Evolutionary conservation across 2,113 vertebrate genomes (phyloP).

Genomic region (Lagopus leucura): DNA sequence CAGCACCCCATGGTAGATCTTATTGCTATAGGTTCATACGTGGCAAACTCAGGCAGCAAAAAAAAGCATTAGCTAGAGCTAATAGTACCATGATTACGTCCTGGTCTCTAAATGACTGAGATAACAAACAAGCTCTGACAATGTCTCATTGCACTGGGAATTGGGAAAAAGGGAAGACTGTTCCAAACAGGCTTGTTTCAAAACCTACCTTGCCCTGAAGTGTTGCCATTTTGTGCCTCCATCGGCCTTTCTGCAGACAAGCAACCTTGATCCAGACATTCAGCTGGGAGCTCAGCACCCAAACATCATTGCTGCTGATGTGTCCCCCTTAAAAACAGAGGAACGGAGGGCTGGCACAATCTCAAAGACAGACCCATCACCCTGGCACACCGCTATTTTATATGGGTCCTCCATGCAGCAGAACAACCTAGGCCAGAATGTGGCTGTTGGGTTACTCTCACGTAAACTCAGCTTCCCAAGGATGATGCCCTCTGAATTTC

Average conservation of each 20-base stretch:
- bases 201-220: conserved; percentile 81
- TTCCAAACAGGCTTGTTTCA: background rate
- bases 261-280: conserved; percentile 82
- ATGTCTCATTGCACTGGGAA: background rate
- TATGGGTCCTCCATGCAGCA: background rate
- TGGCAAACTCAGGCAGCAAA: background rate
- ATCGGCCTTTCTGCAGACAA: conserved; percentile 77
- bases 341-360: background rate
- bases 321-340: conserved; percentile 79
- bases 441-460: fast-evolving
- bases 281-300: conserved; percentile 80
- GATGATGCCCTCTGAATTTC: background rate
- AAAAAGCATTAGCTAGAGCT: background rate
- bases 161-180: background rate
- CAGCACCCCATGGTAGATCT: background rate
- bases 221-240: conserved; percentile 82
- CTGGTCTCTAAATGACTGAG: background rate
- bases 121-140: background rate
- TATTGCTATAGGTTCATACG: background rate
- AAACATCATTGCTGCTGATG: conserved; percentile 80
- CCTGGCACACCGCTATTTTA: fast-evolving
- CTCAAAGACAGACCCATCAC: background rate
- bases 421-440: background rate
- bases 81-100: fast-evolving
- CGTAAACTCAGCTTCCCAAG: background rate